These are phyloP conservation scores for Scatophagus argus DNA, from an alignment of 2,113 vertebrate species.

Conservation along the genomic window DNA sequence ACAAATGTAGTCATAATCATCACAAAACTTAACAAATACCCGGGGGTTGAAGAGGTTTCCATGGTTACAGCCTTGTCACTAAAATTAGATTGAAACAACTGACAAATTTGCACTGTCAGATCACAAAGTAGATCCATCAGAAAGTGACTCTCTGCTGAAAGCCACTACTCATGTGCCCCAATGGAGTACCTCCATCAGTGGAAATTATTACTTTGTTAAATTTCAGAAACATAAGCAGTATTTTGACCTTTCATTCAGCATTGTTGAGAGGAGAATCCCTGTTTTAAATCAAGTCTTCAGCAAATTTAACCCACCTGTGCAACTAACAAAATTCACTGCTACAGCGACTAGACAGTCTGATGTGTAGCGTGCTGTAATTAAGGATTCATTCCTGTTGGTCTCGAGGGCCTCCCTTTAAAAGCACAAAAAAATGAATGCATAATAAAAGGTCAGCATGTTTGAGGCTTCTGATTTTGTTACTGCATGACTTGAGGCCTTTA, in stretches of 20 bases:
- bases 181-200: too few relatives aligned
- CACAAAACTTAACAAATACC: too few relatives aligned
- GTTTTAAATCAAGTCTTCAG: constrained; percentile 29
- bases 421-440: constrained; percentile 38
- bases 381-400: constrained; percentile 57
- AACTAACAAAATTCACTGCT: constrained; percentile 30
- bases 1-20: too few relatives aligned
- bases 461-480: constrained; percentile 42
- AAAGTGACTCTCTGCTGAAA: not conserved
- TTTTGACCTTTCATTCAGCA: constrained; percentile 37
- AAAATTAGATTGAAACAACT: constrained; percentile 8
- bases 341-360: constrained; percentile 31
- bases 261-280: not conserved
- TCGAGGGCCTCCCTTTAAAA: constrained; percentile 53
- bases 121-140: not conserved
- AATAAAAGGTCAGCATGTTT: constrained; percentile 75
- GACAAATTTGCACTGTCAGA: constrained; percentile 21
- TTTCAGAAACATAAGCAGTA: constrained; percentile 25
- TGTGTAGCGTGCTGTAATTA: constrained; percentile 68
- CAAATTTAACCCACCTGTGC: constrained; percentile 24
- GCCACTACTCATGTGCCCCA: not conserved
- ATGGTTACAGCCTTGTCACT: too few relatives aligned
- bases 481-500: constrained; percentile 54
- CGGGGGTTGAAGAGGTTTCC: too few relatives aligned
- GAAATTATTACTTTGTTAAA: constrained; percentile 34